Percentiles rank a stretch among this genome's conserved stretches.
Evolutionary conservation across 2,113 vertebrate genomes (phyloP).

Genomic region (Murina feae): DNA sequence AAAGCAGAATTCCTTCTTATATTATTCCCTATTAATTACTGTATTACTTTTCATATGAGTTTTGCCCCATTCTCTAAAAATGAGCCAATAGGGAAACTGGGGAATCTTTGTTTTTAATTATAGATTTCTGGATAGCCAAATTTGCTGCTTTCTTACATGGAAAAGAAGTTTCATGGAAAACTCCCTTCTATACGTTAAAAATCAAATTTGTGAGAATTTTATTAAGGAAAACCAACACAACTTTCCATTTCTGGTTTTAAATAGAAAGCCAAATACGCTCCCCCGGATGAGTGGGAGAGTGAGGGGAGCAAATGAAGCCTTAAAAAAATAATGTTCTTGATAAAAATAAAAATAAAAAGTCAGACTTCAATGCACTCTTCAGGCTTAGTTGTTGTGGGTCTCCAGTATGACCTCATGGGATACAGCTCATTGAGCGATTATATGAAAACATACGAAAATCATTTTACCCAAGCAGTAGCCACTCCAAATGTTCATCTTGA

Average conservation of each 20-base stretch:
- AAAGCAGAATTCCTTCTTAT: not conserved
- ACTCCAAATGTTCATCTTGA: not conserved
- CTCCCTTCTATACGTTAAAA: constrained; percentile 47
- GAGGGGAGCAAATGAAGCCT: not conserved
- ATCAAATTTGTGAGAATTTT: constrained; percentile 70
- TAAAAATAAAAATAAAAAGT: constrained; percentile 24
- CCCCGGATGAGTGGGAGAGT: not conserved
- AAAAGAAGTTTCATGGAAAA: constrained; percentile 64
- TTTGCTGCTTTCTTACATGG: constrained; percentile 43
- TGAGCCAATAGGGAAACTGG: constrained; percentile 48
- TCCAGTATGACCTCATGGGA: constrained; percentile 45
- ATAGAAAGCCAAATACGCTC: constrained; percentile 12
- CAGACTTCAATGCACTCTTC: not conserved
- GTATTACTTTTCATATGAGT: not conserved
- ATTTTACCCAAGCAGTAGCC: constrained; percentile 43
- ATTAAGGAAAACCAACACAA: constrained; percentile 66
- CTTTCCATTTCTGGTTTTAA: constrained; percentile 67
- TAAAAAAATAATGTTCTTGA: not conserved
- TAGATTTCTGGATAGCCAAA: not conserved
- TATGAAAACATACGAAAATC: constrained; percentile 56
- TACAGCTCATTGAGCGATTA: constrained; percentile 54
- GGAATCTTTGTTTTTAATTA: constrained; percentile 49
- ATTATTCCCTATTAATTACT: not conserved
- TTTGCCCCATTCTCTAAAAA: not conserved
- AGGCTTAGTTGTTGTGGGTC: not conserved